These are phyloP conservation scores for Oriolus oriolus DNA, from an alignment of 2,113 vertebrate genomes.

Conservation along the genomic window DNA sequence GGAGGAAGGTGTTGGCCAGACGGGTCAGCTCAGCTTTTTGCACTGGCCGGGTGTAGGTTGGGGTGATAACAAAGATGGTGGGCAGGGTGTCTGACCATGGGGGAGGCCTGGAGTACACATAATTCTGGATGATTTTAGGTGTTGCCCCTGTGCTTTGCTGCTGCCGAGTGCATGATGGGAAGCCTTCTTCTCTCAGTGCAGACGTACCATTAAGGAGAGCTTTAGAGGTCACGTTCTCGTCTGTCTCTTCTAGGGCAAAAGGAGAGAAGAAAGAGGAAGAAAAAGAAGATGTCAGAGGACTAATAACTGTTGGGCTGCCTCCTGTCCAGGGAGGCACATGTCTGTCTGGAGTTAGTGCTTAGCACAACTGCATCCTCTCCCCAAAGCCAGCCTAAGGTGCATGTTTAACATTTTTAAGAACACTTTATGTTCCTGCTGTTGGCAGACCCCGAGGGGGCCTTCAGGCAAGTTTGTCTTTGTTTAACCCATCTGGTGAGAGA, in stretches of 20 bases:
- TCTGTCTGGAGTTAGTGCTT: not conserved
- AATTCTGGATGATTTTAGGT: constrained; percentile 61
- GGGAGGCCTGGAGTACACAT: constrained; percentile 75
- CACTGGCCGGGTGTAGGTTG: constrained; percentile 85
- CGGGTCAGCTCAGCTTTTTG: constrained; percentile 95
- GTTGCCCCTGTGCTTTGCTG: constrained; percentile 22
- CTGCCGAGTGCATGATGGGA: constrained; percentile 53
- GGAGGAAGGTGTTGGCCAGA: constrained; percentile 88
- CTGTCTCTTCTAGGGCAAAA: constrained; percentile 63
- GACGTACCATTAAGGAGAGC: constrained; percentile 45
- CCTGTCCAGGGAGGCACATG: not conserved
- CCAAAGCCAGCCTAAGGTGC: not conserved
- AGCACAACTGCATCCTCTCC: not conserved
- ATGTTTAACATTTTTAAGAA: not conserved
- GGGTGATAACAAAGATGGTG: constrained; percentile 83
- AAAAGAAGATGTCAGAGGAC: not conserved
- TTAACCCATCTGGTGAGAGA: not conserved
- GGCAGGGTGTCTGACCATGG: constrained; percentile 79
- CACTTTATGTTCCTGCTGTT: not conserved
- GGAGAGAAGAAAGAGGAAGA: not conserved
- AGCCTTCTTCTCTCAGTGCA: constrained; percentile 56
- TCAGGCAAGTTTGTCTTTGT: not conserved
- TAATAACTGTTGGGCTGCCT: not conserved
- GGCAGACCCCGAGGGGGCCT: not conserved
- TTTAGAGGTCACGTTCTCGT: constrained; percentile 69